Percentiles rank a stretch among this genome's conserved stretches.
phyloP scores from a whole-genome alignment of 2,888 invertebrate genomes.

The Auanema freiburgensis region DNA sequence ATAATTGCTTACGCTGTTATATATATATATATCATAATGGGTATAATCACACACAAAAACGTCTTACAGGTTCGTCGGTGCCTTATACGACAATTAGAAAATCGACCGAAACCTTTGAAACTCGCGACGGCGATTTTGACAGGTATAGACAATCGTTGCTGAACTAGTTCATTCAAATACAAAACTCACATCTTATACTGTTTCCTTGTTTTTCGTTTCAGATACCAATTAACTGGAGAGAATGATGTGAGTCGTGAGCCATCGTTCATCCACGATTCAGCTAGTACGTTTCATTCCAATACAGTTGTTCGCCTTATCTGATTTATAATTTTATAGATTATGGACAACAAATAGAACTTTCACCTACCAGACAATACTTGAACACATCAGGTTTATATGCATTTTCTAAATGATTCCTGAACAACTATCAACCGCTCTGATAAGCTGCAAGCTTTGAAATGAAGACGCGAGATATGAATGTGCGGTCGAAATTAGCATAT shows the following conservation, averaged over 20 bases:
- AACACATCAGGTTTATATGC: slow-evolving; percentile 23
- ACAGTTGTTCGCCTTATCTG: not conserved
- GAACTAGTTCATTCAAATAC: not conserved
- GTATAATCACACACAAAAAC: not conserved
- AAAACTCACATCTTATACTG: not conserved
- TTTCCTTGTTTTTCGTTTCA: slow-evolving; percentile 4
- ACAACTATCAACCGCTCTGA: not conserved
- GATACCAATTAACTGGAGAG: slow-evolving; percentile 52
- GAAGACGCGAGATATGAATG: not conserved
- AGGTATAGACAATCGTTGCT: not conserved
- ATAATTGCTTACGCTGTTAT: not conserved
- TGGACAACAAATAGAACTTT: slow-evolving; percentile 42
- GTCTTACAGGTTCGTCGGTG: slow-evolving; percentile 11
- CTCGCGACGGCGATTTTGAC: slow-evolving; percentile 24
- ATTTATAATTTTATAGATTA: slow-evolving; percentile 31
- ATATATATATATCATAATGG: not conserved
- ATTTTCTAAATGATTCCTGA: not conserved
- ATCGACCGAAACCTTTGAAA: slow-evolving; percentile 33
- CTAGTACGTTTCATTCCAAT: slow-evolving; percentile 23
- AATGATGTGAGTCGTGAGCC: slow-evolving; percentile 57
- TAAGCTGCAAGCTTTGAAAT: not conserved
- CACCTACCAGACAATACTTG: slow-evolving; percentile 27
- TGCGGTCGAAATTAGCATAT: too few species aligned
- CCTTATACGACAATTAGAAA: slow-evolving; percentile 26
- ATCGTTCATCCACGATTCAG: slow-evolving; percentile 52